Evolutionary conservation across 2,888 invertebrate genomes (phyloP).

Genomic region (Teleiodes luculella): DNA sequence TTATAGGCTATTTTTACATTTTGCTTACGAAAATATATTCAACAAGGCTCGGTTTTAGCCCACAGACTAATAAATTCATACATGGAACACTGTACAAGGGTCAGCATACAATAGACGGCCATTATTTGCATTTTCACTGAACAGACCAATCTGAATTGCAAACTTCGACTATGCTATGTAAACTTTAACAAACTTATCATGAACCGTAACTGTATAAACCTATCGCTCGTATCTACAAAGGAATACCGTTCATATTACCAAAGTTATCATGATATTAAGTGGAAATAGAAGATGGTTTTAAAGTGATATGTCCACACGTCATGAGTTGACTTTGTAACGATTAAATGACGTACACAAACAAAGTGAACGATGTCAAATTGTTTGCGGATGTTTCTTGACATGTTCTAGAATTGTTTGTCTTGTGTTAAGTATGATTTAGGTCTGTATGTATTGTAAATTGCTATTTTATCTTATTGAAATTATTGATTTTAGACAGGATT

Average conservation of each 20-base stretch:
- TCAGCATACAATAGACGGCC: constrained; percentile 22
- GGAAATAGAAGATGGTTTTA: constrained; percentile 21
- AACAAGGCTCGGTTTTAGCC: not conserved
- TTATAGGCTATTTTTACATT: too few species aligned
- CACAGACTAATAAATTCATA: constrained; percentile 24
- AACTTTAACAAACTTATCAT: constrained; percentile 36
- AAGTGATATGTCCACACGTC: constrained; percentile 44
- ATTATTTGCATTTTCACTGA: constrained; percentile 67
- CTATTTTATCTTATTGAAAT: too few species aligned
- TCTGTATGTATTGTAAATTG: too few species aligned
- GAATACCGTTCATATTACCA: not conserved
- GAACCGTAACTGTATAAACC: not conserved
- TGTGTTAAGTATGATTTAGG: too few species aligned
- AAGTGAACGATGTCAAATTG: constrained; percentile 35
- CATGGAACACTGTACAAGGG: constrained; percentile 38
- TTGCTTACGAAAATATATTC: too few species aligned
- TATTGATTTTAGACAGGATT: too few species aligned
- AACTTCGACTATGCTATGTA: constrained; percentile 55
- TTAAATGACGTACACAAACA: constrained; percentile 51
- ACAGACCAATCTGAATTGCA: constrained; percentile 69
- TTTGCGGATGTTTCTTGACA: constrained; percentile 22
- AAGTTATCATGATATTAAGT: not conserved
- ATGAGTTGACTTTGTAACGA: constrained; percentile 54
- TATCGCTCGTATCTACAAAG: not conserved
- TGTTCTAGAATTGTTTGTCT: too few species aligned